Conservation (phyloP, 2,113 vertebrate species). For the Rhegmatorhina hoffmannsi region DNA sequence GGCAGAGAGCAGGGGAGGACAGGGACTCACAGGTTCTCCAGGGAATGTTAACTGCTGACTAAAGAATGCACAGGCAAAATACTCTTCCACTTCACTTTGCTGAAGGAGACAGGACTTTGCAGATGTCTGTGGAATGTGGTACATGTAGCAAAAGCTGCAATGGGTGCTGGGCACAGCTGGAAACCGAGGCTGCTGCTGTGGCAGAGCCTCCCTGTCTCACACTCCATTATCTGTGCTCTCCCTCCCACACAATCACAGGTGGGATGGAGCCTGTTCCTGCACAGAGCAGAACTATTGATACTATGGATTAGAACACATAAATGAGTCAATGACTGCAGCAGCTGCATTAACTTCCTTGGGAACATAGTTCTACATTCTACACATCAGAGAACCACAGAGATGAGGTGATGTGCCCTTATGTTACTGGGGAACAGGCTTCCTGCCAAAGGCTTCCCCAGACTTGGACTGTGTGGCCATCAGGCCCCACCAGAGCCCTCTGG, state of each 20-base stretch:
- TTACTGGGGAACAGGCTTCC: neutral
- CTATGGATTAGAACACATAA: neutral
- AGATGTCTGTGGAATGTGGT: neutral
- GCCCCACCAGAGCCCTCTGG: neutral
- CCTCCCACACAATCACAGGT: neutral
- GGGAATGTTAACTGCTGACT: neutral
- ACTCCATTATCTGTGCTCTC: neutral
- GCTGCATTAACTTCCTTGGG: neutral
- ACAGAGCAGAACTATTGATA: neutral
- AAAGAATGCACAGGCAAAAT: neutral
- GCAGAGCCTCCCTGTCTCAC: neutral
- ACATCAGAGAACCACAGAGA: neutral
- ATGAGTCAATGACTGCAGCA: rapidly evolving
- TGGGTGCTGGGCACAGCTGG: neutral
- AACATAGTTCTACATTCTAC: neutral
- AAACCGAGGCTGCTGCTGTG: neutral
- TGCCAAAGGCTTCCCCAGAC: neutral
- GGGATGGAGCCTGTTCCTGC: neutral
- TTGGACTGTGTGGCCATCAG: neutral
- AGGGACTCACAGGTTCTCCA: neutral
- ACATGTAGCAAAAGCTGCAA: neutral
- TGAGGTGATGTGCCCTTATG: too few relatives aligned
- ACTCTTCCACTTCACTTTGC: neutral
- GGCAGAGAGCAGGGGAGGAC: neutral
- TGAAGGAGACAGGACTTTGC: neutral